Evolutionary conservation across 2,113 vertebrate genomes (phyloP).

Genomic region (Poecilia latipinna): DNA sequence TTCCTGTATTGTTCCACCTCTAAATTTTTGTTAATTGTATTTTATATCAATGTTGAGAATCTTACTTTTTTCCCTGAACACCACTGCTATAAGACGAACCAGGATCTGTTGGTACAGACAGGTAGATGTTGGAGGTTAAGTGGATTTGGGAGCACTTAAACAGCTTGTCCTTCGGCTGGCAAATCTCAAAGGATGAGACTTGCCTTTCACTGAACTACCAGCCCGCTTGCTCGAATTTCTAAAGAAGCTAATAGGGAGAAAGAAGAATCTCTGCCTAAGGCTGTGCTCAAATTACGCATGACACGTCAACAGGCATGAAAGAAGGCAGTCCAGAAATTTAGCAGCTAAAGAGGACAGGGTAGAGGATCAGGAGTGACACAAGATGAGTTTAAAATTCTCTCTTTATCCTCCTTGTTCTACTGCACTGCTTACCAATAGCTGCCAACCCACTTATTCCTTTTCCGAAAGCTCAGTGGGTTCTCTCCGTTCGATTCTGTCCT

Average conservation of each 20-base stretch:
- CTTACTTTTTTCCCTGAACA: constrained; percentile 16
- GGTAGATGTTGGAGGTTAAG: constrained; percentile 29
- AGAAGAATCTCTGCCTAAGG: constrained; percentile 46
- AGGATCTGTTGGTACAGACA: constrained; percentile 15
- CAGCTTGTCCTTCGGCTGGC: constrained; percentile 40
- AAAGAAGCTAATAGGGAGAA: constrained; percentile 42
- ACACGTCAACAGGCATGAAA: constrained; percentile 47
- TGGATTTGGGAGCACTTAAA: constrained; percentile 49
- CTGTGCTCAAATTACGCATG: constrained; percentile 67
- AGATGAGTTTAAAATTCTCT: constrained; percentile 48
- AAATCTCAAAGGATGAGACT: constrained; percentile 49
- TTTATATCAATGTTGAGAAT: constrained; percentile 19
- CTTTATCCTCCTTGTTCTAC: constrained; percentile 26
- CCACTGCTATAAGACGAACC: constrained; percentile 18
- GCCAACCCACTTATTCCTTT: constrained; percentile 51
- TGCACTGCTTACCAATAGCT: constrained; percentile 36
- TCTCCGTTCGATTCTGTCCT: constrained; percentile 35
- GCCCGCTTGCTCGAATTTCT: constrained; percentile 36
- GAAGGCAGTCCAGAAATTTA: constrained; percentile 65
- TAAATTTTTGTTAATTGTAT: constrained; percentile 11
- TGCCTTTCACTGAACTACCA: constrained; percentile 31
- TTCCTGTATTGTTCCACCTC: not conserved
- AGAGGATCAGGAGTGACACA: constrained; percentile 63
- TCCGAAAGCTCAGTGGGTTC: constrained; percentile 13
- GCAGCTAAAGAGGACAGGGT: constrained; percentile 53